phyloP scores from a whole-genome alignment of 2,888 invertebrate genomes.

The Neoaliturus tenellus region DNA sequence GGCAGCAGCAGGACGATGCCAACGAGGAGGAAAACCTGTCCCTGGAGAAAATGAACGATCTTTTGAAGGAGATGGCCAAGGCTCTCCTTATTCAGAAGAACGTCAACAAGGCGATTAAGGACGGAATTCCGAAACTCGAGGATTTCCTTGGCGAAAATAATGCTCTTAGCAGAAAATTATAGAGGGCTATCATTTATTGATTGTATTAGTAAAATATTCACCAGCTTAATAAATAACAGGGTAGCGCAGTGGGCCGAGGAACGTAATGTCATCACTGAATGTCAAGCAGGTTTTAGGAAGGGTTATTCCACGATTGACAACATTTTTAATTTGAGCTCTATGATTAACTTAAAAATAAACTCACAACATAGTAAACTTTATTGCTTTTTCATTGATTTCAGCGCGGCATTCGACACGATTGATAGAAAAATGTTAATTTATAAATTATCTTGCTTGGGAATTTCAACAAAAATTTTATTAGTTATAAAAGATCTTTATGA shows the following conservation, averaged over 20 bases:
- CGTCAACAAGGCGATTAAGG: no score
- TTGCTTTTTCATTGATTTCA: conserved; percentile 58
- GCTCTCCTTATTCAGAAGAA: no score
- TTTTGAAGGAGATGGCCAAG: no score
- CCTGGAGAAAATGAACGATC: no score
- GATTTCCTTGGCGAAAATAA: no score
- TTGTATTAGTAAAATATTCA: conserved; percentile 47
- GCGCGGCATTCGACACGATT: conserved; percentile 61
- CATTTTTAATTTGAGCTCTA: conserved; percentile 56
- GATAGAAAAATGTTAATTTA: conserved; percentile 56
- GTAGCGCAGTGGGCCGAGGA: conserved; percentile 51
- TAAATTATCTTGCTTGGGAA: conserved; percentile 55
- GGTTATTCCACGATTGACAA: conserved; percentile 58
- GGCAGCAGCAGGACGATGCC: no score
- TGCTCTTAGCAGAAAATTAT: no score
- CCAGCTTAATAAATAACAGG: conserved; percentile 43
- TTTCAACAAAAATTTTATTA: conserved; percentile 52
- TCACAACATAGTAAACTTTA: conserved; percentile 57
- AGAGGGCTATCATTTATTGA: conserved; percentile 56
- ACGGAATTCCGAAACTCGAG: no score
- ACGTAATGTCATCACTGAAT: conserved; percentile 55
- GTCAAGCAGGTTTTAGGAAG: conserved; percentile 60
- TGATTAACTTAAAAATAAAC: conserved; percentile 56
- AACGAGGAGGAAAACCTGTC: no score
- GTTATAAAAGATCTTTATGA: conserved; percentile 54